Conservation (phyloP, 2,113 vertebrate genomes). For the Ascaphus truei region DNA sequence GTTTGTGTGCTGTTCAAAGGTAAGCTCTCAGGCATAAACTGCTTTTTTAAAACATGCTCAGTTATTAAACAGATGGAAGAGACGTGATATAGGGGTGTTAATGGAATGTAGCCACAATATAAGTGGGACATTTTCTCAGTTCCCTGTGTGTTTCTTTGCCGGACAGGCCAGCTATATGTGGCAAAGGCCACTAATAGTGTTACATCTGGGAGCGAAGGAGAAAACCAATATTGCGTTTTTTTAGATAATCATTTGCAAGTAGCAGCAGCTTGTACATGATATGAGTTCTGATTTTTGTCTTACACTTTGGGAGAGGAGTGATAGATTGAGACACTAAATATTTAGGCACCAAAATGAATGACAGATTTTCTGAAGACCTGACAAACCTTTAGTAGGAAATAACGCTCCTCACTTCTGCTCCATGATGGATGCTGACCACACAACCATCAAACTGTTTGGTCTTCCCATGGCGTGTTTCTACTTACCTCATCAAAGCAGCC, state of each 20-base stretch:
- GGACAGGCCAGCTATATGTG: too few relatives aligned
- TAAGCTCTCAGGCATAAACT: too few relatives aligned
- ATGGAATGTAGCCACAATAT: too few relatives aligned
- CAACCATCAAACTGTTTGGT: not conserved
- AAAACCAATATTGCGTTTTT: not conserved
- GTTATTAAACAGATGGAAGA: not conserved
- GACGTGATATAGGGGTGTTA: too few relatives aligned
- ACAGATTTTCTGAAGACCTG: not conserved
- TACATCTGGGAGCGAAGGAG: not conserved
- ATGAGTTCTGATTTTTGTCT: not conserved
- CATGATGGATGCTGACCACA: not conserved
- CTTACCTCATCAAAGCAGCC: conserved; percentile 4
- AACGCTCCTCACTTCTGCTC: not conserved
- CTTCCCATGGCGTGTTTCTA: not conserved
- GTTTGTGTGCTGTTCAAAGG: too few relatives aligned
- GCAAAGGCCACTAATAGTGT: too few relatives aligned
- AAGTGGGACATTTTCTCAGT: too few relatives aligned
- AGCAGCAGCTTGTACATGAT: not conserved
- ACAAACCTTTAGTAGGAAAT: not conserved
- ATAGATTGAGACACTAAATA: conserved; percentile 11
- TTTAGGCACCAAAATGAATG: not conserved
- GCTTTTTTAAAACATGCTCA: too few relatives aligned
- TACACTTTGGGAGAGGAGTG: not conserved
- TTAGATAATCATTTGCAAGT: not conserved
- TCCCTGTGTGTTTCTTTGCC: too few relatives aligned